Conservation (phyloP, 2,888 invertebrate species). For the Melanchra persicariae region DNA sequence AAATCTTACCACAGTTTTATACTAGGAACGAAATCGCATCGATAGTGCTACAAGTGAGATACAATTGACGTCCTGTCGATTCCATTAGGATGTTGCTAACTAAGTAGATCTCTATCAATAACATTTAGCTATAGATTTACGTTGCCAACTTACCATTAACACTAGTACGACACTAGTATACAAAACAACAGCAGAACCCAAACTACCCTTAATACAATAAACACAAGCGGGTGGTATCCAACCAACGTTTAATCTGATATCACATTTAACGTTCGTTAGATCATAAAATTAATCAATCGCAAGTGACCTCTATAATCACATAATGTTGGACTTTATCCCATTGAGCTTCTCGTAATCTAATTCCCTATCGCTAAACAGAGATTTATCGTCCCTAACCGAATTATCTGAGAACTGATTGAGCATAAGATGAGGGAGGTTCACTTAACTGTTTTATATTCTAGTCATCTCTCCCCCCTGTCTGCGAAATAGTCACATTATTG, state of each 20-base stretch:
- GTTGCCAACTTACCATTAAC: not conserved
- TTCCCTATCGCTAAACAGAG: conserved; percentile 85
- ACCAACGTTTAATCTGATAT: conserved; percentile 31
- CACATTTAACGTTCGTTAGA: conserved; percentile 65
- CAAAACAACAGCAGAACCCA: conserved; percentile 19
- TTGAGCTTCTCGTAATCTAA: conserved; percentile 81
- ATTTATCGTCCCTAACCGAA: conserved; percentile 89
- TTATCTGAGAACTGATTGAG: conserved; percentile 86
- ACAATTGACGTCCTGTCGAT: no score
- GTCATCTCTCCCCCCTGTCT: conserved; percentile 68
- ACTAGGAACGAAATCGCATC: no score
- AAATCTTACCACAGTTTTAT: no score
- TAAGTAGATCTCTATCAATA: not conserved
- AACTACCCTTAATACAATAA: conserved; percentile 57
- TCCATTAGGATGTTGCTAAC: not conserved
- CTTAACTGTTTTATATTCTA: conserved; percentile 81
- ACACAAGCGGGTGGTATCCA: conserved; percentile 56
- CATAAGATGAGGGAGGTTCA: conserved; percentile 78
- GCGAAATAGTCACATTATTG: conserved; percentile 54
- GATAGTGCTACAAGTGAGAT: no score
- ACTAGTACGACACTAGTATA: not conserved
- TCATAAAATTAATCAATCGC: conserved; percentile 76
- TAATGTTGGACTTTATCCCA: conserved; percentile 79
- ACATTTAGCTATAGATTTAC: not conserved
- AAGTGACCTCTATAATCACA: conserved; percentile 84